A percentile compares a stretch with the other conserved stretches of the same genome.
phyloP scores from a whole-genome alignment of 2,888 invertebrate species.

The Drosophila anomalipes region DNA sequence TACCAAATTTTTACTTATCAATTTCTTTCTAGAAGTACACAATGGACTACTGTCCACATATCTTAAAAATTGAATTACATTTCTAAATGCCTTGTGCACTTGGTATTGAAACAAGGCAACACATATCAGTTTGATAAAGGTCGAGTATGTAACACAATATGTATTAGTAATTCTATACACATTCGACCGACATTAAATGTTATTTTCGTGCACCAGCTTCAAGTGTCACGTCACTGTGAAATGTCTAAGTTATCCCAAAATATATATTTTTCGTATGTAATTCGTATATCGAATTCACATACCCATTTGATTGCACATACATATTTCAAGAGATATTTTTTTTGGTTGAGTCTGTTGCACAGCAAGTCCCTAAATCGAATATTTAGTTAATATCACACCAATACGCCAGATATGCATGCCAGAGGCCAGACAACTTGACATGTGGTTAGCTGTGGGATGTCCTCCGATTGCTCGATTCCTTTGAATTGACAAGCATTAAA shows the following conservation, averaged over 20 bases:
- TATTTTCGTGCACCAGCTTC: slow-evolving; percentile 5
- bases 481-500: slow-evolving; percentile 10
- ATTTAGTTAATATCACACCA: slow-evolving; percentile 3
- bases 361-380: background rate
- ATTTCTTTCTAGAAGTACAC: background rate
- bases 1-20: background rate
- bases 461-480: background rate
- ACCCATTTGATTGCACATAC: slow-evolving; percentile 20
- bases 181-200: slow-evolving; percentile 24
- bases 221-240: slow-evolving; percentile 52
- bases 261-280: slow-evolving; percentile 2
- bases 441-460: background rate
- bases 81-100: background rate
- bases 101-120: slow-evolving; percentile 10
- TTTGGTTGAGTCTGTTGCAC: background rate
- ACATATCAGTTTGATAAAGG: slow-evolving; percentile 28
- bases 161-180: slow-evolving; percentile 26
- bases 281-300: slow-evolving; percentile 18
- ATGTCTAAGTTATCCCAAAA: slow-evolving; percentile 23
- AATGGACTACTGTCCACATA: background rate
- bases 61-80: background rate
- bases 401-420: background rate
- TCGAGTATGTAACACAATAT: slow-evolving; percentile 10
- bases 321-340: slow-evolving; percentile 15
- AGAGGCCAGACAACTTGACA: slow-evolving; percentile 1